Evolutionary conservation across 2,797 vertebrate genomes (phyloP), one percentile per base, ranked within the genome.

Genomic region (Rhinichthys osculus): DNA sequence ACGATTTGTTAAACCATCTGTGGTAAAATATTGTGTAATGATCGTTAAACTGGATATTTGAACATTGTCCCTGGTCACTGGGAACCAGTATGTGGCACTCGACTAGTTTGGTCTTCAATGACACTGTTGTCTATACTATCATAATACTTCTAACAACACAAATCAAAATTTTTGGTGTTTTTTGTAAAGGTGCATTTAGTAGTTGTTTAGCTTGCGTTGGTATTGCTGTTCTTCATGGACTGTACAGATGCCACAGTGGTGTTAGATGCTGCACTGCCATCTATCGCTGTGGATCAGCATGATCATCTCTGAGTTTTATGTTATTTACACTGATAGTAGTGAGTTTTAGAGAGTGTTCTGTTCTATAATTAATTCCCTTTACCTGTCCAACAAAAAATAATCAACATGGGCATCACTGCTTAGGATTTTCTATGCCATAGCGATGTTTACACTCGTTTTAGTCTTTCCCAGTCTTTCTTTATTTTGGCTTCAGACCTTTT

Each of bases 1-100:
- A 9, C 33, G 2, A 38, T 38, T n/a, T 38, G 52, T 38, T 38
- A 38, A 38, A 38, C 52, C 21, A 23, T 38, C 33, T 77, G 7
- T 77, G 74, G 52, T n/a, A 33, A 77, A 52, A 77, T 77, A 77
- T 57, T n/a, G 33, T 23, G 50, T 33, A 23, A 21, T 23, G 47
- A 54, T 54, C 17, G 5, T 21, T 76, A 35, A 21, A 7, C 47
- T 77, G 13, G 2, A 7, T 35, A 57, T 77, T 57, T 57, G 50
- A 38, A 19, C 44, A 8, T 74, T 19, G 27, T 52, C 16, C 27
- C 27, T 30, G 27, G 27, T 52, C 17, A 30, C 27, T 33, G 27
- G 9, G 9, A 74, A 19, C 7, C 8, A 52, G 17, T 74, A n/a
- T 50, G 4, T n/a, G 1, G 13, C 27, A 52, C 16, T 50, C 7